Conservation (phyloP, 2,888 invertebrate genomes). For the Noctua comes region DNA sequence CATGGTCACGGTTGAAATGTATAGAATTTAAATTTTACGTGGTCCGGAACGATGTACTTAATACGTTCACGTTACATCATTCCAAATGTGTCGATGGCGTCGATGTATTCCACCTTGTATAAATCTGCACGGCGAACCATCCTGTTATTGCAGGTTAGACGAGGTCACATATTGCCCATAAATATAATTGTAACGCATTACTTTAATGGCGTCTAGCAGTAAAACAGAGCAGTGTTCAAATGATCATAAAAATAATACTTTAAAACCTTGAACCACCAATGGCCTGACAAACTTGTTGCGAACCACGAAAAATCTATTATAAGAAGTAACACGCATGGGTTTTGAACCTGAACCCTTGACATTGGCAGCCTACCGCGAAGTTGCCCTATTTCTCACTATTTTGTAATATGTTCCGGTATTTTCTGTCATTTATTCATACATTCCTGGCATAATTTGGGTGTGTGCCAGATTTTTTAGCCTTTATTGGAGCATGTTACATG, state of each 20-base stretch:
- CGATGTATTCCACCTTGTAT: not conserved
- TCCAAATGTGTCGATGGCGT: not conserved
- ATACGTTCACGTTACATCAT: not conserved
- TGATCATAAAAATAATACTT: slow-evolving; percentile 39
- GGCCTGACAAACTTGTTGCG: slow-evolving; percentile 11
- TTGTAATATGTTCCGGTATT: slow-evolving; percentile 44
- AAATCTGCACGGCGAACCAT: not conserved
- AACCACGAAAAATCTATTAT: slow-evolving; percentile 28
- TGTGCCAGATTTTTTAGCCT: slow-evolving; percentile 65
- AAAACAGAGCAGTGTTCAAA: slow-evolving; percentile 27
- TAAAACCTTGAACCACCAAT: slow-evolving; percentile 37
- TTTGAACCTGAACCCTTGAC: slow-evolving; percentile 57
- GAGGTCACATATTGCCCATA: slow-evolving; percentile 38
- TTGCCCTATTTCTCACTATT: slow-evolving; percentile 37
- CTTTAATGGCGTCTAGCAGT: slow-evolving; percentile 41
- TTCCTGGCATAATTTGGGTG: slow-evolving; percentile 63
- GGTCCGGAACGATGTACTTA: not conserved
- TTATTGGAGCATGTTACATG: slow-evolving; percentile 36
- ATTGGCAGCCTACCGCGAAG: slow-evolving; percentile 42
- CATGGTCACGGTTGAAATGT: no score
- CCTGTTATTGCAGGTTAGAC: slow-evolving; percentile 1
- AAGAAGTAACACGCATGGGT: slow-evolving; percentile 23
- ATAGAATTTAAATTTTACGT: no score
- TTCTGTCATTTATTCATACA: slow-evolving; percentile 69
- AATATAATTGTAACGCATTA: slow-evolving; percentile 48